phyloP scores from a whole-genome alignment of 1,140 invertebrate genomes.

The Saxidomus purpurata region DNA sequence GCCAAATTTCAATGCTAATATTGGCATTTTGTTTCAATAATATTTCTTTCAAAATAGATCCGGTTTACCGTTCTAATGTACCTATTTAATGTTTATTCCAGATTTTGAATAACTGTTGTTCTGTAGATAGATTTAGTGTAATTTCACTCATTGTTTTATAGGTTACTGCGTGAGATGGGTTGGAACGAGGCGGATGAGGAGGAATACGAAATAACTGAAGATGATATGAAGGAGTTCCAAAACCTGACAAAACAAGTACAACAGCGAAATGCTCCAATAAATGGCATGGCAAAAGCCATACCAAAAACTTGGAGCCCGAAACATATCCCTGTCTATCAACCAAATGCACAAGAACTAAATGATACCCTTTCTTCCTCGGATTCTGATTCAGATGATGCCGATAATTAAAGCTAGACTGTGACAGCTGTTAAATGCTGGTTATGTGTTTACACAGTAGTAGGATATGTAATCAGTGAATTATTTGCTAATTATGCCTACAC shows the following conservation, averaged over 20 bases:
- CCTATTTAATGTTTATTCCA: too few relatives aligned
- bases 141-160: too few relatives aligned
- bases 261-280: constrained; percentile 63
- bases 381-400: constrained; percentile 72
- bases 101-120: too few relatives aligned
- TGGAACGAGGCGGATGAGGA: constrained; percentile 86
- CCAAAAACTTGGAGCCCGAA: constrained; percentile 78
- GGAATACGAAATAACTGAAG: constrained; percentile 86
- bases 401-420: constrained; percentile 9
- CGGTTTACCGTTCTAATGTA: too few relatives aligned
- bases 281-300: constrained; percentile 58
- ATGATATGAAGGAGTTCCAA: constrained; percentile 85
- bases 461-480: constrained; percentile 14
- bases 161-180: constrained; percentile 85
- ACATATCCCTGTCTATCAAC: constrained; percentile 76
- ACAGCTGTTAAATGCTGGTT: constrained; percentile 7
- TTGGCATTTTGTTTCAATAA: too few relatives aligned
- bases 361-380: constrained; percentile 78
- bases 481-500: constrained; percentile 3
- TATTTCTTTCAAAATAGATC: too few relatives aligned
- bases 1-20: too few relatives aligned
- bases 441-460: background rate
- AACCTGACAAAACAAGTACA: constrained; percentile 84
- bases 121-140: too few relatives aligned
- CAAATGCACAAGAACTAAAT: constrained; percentile 76